phyloP scores from a whole-genome alignment of 2,888 invertebrate species.

The Eupeodes luniger region DNA sequence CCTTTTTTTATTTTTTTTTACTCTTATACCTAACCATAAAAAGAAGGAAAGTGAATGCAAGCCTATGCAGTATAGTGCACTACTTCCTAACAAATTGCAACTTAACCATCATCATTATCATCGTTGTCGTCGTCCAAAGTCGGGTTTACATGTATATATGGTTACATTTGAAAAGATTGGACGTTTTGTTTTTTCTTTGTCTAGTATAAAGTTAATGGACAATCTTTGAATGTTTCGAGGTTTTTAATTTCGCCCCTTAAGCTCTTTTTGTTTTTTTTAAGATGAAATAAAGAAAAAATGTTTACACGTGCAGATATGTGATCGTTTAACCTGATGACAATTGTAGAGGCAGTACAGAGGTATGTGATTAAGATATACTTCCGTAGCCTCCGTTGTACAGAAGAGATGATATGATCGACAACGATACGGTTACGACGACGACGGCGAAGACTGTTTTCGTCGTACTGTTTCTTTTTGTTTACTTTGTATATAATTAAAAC shows the following conservation, averaged over 20 bases:
- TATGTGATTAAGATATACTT: constrained; percentile 51
- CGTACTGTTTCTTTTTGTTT: no score
- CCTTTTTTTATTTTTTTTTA: background rate
- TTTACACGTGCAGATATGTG: constrained; percentile 10
- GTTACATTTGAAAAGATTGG: background rate
- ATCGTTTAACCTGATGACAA: constrained; percentile 19
- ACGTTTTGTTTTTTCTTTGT: constrained; percentile 11
- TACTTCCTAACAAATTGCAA: constrained; percentile 65
- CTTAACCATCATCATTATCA: constrained; percentile 15
- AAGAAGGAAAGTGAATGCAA: constrained; percentile 34
- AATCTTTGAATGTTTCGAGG: constrained; percentile 28
- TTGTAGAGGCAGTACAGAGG: background rate
- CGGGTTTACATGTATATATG: background rate
- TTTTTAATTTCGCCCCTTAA: constrained; percentile 21
- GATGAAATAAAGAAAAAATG: background rate
- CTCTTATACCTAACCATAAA: background rate
- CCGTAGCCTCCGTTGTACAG: constrained; percentile 26
- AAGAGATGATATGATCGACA: background rate
- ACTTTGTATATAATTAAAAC: background rate
- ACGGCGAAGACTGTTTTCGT: background rate
- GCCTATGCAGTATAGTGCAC: constrained; percentile 46
- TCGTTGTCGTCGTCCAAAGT: background rate
- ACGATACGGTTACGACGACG: background rate
- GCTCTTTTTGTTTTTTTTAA: background rate
- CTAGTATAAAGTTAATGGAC: background rate